Evolutionary conservation across 2,797 vertebrate species (phyloP), one percentile per base, ranked within the genome.

Genomic region (Xenops minutus): DNA sequence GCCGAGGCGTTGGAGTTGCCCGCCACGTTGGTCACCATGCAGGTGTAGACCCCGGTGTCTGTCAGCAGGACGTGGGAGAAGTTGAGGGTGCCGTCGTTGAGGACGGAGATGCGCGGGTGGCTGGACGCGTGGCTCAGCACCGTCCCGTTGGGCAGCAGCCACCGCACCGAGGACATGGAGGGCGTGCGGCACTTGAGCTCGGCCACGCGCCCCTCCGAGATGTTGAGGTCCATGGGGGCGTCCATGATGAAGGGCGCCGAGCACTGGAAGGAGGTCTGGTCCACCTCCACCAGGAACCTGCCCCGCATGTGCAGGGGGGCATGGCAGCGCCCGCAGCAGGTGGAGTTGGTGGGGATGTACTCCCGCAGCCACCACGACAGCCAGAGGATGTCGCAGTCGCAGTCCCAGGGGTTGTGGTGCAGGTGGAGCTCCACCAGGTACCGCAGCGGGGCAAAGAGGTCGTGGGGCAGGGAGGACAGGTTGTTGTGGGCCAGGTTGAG

Each of bases 401-500:
- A 99, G 88, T 98, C 98, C 99, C 99, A 99, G 19, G 99, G 99
- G 97, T 99, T 99, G 98, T 99, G 99, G 97, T 99, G 99, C 88
- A 99, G 97, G 96, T 99, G 99, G 78, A 99, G 96, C 97, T 99
- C 99, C 97, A 99, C 99, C 96, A 99, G 97, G 97, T 99, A 99
- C 94, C 99, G 98, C 96, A 99, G 94, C 7, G 99, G 99, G 48
- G 99, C 98, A 71, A 99, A 99, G 92, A 99, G 99, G 97, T 99
- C 99, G 75, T 99, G 99, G 96, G 99, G 99, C 93, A 99, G 97
- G 74, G 99, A 99, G 20, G 99, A 99, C 92, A 99, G 98, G 98
- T 99, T 99, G 96, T 99, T 99, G 98, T 99, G 99, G 95, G 99
- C 99, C 97, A 99, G 96, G 98, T 99, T 99, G 95, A 99, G 98